Evolutionary conservation across 2,797 vertebrate species (phyloP).

Genomic region (Malacoraja senta): DNA sequence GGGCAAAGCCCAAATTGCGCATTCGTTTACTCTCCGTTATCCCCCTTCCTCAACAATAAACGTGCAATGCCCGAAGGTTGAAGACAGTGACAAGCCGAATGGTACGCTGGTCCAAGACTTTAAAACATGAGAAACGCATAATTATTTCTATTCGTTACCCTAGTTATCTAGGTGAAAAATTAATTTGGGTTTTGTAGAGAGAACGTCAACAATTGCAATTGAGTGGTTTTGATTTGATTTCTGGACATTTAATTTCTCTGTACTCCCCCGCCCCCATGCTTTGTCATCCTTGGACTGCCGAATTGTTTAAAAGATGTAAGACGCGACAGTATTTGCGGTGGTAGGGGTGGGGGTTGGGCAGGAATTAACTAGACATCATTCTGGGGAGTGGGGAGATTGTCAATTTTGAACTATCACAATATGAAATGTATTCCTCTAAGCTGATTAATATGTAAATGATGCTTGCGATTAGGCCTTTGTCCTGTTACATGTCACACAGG

Average conservation of each 20-base stretch:
- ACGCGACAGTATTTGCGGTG: no score
- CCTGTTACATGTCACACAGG: neutral
- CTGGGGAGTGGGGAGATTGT: no score
- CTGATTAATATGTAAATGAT: neutral
- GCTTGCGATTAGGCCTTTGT: neutral
- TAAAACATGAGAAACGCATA: neutral
- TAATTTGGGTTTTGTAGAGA: neutral
- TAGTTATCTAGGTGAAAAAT: neutral
- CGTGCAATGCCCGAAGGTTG: neutral
- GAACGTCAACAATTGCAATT: neutral
- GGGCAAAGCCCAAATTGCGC: constrained; percentile 5
- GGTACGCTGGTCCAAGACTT: neutral
- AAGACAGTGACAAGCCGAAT: neutral
- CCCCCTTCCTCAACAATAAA: neutral
- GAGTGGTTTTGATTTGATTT: neutral
- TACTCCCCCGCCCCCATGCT: no score
- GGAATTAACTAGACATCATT: no score
- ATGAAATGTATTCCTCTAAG: neutral
- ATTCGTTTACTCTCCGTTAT: neutral
- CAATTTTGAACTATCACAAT: no score
- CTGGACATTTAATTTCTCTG: neutral
- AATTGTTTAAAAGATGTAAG: no score
- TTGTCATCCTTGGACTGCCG: no score
- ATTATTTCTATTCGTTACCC: neutral
- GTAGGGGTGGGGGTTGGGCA: no score